Evolutionary conservation across 2,888 invertebrate species (phyloP).

Genomic region (Diploptera punctata): DNA sequence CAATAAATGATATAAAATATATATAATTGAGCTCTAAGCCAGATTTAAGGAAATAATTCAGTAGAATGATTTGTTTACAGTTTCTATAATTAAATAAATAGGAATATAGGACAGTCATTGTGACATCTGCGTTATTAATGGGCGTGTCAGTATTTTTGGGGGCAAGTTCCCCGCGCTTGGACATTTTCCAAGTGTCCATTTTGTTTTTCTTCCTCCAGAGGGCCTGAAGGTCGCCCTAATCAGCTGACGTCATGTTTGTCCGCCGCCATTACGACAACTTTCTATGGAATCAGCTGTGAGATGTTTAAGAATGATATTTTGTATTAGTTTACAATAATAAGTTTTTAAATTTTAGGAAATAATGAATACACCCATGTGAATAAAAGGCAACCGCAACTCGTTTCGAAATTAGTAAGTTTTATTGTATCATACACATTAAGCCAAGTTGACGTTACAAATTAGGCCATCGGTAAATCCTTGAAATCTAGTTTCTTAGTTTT

Average conservation of each 20-base stretch:
- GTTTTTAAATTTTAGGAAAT: background rate
- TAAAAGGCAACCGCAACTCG: background rate
- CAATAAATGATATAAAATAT: no score
- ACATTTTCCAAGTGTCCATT: background rate
- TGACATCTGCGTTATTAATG: background rate
- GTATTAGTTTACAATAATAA: background rate
- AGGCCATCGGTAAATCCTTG: conserved; percentile 38
- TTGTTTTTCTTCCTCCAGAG: conserved; percentile 21
- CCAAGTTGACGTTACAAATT: conserved; percentile 32
- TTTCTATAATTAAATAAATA: no score
- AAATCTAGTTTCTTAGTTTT: conserved; percentile 2
- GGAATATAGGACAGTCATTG: no score
- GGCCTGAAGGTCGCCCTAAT: conserved; percentile 28
- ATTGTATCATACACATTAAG: background rate
- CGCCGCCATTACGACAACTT: conserved; percentile 39
- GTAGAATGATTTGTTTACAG: no score
- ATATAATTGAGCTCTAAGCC: no score
- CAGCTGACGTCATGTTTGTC: conserved; percentile 42
- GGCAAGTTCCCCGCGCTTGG: conserved; percentile 13
- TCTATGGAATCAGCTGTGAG: conserved; percentile 46
- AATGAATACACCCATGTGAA: background rate
- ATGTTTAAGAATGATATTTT: conserved; percentile 31
- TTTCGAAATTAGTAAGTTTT: background rate
- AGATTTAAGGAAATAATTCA: no score
- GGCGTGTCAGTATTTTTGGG: background rate